A percentile compares a stretch with the other conserved stretches of the same genome.
Evolutionary conservation across 1,140 invertebrate species (phyloP).

Genomic region (Pseudachorutes palmiensis): DNA sequence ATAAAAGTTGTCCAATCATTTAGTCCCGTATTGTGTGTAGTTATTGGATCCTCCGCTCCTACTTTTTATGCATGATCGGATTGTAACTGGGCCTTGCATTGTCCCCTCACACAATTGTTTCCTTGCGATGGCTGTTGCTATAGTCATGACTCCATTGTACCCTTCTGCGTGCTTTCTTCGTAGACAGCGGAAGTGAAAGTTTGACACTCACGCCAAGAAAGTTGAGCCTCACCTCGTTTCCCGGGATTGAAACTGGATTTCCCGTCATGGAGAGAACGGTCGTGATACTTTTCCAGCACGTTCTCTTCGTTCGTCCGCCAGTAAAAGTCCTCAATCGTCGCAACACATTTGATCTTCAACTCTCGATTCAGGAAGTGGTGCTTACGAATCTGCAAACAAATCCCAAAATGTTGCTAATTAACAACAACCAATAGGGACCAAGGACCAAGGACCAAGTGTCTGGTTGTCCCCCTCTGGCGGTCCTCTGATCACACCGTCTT

Average conservation of each 20-base stretch:
- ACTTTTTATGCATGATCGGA: too few species aligned
- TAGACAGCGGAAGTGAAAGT: background rate
- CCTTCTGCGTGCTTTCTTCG: background rate
- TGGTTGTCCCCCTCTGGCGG: too few species aligned
- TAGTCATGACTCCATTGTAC: too few species aligned
- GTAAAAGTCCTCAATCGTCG: conserved; percentile 62
- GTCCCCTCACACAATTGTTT: too few species aligned
- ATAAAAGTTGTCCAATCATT: too few species aligned
- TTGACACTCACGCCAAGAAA: background rate
- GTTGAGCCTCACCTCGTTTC: conserved; percentile 14
- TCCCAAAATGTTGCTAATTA: background rate
- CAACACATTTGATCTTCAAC: conserved; percentile 77
- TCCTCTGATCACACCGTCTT: too few species aligned
- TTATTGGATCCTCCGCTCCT: too few species aligned
- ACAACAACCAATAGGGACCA: background rate
- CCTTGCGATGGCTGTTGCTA: too few species aligned
- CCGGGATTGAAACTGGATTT: conserved; percentile 42
- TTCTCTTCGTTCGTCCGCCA: conserved; percentile 68
- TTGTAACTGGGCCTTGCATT: too few species aligned
- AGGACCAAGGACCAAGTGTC: background rate
- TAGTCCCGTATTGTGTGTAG: too few species aligned
- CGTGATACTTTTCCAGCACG: conserved; percentile 59
- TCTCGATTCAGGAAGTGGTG: conserved; percentile 69
- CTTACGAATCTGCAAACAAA: conserved; percentile 44
- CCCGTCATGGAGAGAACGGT: conserved; percentile 56